Evolutionary conservation across 35 echinoderm and acorn worm species (phyloP).

Genomic region (Patiria miniata): DNA sequence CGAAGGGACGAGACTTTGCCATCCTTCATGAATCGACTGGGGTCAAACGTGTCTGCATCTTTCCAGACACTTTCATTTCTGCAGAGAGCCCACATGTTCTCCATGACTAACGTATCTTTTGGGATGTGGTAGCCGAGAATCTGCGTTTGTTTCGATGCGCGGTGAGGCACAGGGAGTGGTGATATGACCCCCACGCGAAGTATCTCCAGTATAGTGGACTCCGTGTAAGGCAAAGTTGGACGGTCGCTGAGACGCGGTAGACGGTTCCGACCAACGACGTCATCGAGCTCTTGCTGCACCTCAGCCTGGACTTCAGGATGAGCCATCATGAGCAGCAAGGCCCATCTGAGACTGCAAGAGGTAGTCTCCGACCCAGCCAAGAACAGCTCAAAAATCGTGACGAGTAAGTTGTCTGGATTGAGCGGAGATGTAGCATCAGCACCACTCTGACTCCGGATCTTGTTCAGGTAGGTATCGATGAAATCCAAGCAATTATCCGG

Average conservation of each 20-base stretch:
- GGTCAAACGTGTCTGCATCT: slow-evolving; percentile 51
- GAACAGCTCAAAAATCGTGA: slow-evolving; percentile 64
- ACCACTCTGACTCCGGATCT: no score
- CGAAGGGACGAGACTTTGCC: no score
- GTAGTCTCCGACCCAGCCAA: slow-evolving; percentile 84
- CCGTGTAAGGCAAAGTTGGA: slow-evolving; percentile 59
- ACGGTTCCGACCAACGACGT: slow-evolving; percentile 48
- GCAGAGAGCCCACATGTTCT: slow-evolving; percentile 61
- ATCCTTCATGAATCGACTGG: neutral
- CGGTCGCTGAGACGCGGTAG: slow-evolving; percentile 58
- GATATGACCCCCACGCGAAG: slow-evolving; percentile 46
- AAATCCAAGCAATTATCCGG: no score
- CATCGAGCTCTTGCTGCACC: slow-evolving; percentile 65
- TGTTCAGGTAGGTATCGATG: no score
- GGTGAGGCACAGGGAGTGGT: slow-evolving; percentile 43
- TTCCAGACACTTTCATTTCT: slow-evolving; percentile 37
- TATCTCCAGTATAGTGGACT: slow-evolving; percentile 63
- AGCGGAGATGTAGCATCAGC: no score
- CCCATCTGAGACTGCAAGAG: slow-evolving; percentile 66
- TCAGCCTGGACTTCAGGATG: slow-evolving; percentile 68
- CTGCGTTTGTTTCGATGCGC: slow-evolving; percentile 12
- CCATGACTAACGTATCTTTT: slow-evolving; percentile 54
- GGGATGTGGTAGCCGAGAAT: slow-evolving; percentile 62
- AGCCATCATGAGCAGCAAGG: slow-evolving; percentile 56
- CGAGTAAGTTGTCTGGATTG: slow-evolving; percentile 18